Conservation (phyloP, 30 jellyfish, hydroid and myxozoan species). For the Haliclystus octoradiatus region DNA sequence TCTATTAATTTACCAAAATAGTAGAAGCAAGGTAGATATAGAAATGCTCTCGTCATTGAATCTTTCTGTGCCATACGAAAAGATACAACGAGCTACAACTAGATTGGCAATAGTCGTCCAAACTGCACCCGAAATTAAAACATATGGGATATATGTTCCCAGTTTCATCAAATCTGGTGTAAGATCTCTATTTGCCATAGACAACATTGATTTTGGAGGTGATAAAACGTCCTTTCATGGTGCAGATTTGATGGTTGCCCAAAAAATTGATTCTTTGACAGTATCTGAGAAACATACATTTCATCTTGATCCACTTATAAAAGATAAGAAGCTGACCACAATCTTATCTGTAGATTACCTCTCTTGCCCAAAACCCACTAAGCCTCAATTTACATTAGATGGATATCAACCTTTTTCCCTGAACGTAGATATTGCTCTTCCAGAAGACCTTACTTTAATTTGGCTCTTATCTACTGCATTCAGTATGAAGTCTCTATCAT, state of each 20-base stretch:
- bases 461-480: no score
- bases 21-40: constrained; percentile 9
- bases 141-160: constrained; percentile 11
- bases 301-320: not conserved
- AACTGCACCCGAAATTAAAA: not conserved
- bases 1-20: not conserved
- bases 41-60: not conserved
- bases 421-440: no score
- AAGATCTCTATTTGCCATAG: constrained; percentile 5
- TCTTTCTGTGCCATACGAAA: constrained; percentile 22
- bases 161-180: constrained; percentile 4
- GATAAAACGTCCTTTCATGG: constrained; percentile 12
- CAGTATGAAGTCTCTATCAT: no score
- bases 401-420: no score
- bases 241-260: constrained; percentile 8
- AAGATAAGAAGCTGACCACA: not conserved
- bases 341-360: not conserved
- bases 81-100: constrained; percentile 7
- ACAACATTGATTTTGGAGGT: constrained; percentile 16
- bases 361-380: not conserved
- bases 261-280: not conserved
- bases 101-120: constrained; percentile 13
- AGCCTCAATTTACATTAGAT: no score
- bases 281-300: not conserved
- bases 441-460: no score